Conservation (phyloP, 2,797 vertebrate species). For the Eulemur albifrons region DNA sequence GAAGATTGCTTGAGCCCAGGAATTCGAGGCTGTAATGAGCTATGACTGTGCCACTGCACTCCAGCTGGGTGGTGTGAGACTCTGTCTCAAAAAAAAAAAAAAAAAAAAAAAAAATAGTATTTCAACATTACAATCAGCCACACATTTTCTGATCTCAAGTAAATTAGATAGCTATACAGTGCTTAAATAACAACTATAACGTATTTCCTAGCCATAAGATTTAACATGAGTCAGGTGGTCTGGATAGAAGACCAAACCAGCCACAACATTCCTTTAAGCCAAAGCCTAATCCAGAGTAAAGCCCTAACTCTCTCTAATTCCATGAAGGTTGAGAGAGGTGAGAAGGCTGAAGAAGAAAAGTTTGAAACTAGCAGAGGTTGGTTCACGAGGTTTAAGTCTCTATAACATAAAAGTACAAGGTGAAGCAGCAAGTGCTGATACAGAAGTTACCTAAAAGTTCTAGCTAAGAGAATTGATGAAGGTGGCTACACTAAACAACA, state of each 20-base stretch:
- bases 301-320: neutral
- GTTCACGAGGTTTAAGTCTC: too few species aligned
- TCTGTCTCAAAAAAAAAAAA: too few species aligned
- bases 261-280: neutral
- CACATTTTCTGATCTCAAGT: neutral
- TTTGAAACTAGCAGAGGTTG: neutral
- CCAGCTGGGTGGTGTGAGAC: neutral
- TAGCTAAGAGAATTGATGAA: too few species aligned
- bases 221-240: neutral
- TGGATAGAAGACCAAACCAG: neutral
- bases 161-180: conserved; percentile 18
- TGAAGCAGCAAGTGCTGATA: too few species aligned
- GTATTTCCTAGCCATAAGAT: conserved; percentile 2
- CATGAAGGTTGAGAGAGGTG: neutral
- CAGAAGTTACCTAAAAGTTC: too few species aligned
- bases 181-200: conserved; percentile 35
- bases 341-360: neutral
- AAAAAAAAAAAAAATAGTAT: neutral
- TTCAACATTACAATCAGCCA: conserved; percentile 11
- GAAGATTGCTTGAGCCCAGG: neutral
- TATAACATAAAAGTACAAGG: too few species aligned
- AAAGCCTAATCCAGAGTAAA: neutral
- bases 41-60: neutral
- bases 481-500: too few species aligned
- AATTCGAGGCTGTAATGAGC: neutral